Evolutionary conservation across 2,888 invertebrate species (phyloP).

Genomic region (Formica aserva): DNA sequence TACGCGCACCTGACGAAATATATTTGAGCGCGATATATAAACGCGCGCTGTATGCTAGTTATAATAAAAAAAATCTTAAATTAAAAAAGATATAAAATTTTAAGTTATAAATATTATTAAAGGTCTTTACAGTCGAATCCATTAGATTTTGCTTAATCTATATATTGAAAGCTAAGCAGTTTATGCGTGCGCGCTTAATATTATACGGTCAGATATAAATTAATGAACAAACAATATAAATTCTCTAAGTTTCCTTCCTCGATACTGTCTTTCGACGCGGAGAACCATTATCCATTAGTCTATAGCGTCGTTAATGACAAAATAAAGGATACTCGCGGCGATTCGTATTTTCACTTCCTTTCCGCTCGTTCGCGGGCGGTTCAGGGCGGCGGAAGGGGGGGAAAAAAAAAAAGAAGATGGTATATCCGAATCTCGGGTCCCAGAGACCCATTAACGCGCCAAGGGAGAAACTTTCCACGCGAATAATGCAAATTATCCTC

Average conservation of each 20-base stretch:
- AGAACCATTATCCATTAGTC: slow-evolving; percentile 45
- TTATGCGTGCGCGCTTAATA: not conserved
- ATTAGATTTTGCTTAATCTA: not conserved
- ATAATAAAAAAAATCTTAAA: not conserved
- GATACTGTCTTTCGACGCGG: slow-evolving; percentile 27
- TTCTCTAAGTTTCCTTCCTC: slow-evolving; percentile 9
- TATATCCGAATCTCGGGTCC: slow-evolving; percentile 70
- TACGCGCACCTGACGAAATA: too few relatives aligned
- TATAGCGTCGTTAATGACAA: slow-evolving; percentile 40
- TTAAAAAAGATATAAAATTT: not conserved
- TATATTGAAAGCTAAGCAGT: not conserved
- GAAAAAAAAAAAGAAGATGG: slow-evolving; percentile 59
- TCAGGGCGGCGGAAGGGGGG: not conserved
- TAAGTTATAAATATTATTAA: not conserved
- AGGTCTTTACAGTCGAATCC: not conserved
- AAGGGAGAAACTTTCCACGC: slow-evolving; percentile 65
- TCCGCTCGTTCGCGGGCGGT: slow-evolving; percentile 6
- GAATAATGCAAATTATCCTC: slow-evolving; percentile 75
- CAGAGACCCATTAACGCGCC: slow-evolving; percentile 72
- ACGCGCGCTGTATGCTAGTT: not conserved
- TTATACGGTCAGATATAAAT: slow-evolving; percentile 23
- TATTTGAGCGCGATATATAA: too few relatives aligned
- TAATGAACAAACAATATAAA: slow-evolving; percentile 21
- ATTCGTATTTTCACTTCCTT: slow-evolving; percentile 53
- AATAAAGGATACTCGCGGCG: slow-evolving; percentile 46